Conservation (phyloP, 2,888 invertebrate genomes). For the Anaspis maculata region DNA sequence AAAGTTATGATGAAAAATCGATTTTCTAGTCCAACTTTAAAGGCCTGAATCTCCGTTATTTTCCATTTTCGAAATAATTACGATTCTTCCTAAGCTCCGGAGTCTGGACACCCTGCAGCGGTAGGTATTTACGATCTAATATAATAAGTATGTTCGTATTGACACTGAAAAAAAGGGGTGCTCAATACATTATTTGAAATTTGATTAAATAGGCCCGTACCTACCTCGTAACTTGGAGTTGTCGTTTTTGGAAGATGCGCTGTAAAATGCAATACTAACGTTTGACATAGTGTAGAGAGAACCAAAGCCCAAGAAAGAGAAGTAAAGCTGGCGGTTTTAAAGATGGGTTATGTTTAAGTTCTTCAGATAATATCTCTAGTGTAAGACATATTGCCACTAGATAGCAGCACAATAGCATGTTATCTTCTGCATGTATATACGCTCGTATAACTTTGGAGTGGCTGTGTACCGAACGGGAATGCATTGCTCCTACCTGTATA, state of each 20-base stretch:
- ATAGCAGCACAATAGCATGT: slow-evolving; percentile 38
- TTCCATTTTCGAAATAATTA: too few species aligned
- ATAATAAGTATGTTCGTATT: too few species aligned
- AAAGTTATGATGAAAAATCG: too few species aligned
- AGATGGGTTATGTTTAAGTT: slow-evolving; percentile 36
- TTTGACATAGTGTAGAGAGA: slow-evolving; percentile 1
- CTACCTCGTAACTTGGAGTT: slow-evolving; percentile 5
- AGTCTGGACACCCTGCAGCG: too few species aligned
- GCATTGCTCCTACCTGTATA: too few species aligned
- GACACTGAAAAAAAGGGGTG: too few species aligned
- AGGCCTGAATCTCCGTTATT: too few species aligned
- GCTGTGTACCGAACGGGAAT: slow-evolving; percentile 27
- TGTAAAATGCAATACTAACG: too few species aligned
- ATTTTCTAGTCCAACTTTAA: too few species aligned
- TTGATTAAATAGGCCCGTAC: slow-evolving; percentile 6
- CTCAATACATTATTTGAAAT: slow-evolving; percentile 12
- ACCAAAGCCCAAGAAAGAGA: slow-evolving; percentile 8
- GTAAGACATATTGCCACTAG: slow-evolving; percentile 39
- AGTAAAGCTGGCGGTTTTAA: slow-evolving; percentile 25
- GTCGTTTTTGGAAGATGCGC: too few species aligned
- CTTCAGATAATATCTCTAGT: slow-evolving; percentile 34
- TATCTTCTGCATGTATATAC: slow-evolving; percentile 36
- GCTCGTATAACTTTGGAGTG: slow-evolving; percentile 30
- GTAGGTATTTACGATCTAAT: too few species aligned
- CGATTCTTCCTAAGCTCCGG: too few species aligned